Percentiles rank a stretch among this genome's conserved stretches.
phyloP scores from a whole-genome alignment of 2,888 invertebrate species.

The Luperina nickerlii region DNA sequence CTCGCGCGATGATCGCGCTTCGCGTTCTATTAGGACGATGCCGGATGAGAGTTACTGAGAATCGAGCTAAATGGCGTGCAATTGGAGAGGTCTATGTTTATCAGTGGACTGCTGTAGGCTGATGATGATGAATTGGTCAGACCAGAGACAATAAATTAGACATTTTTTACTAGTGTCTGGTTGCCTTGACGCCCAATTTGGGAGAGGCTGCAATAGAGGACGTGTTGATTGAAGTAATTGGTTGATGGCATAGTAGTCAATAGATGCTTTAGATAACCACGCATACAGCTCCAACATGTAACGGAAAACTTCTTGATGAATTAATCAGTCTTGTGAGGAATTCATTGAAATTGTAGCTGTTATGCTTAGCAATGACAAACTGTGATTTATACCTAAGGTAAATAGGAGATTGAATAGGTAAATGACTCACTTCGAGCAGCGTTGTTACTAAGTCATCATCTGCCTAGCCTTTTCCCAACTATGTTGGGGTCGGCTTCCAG shows the following conservation, averaged over 20 bases:
- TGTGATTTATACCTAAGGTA: background rate
- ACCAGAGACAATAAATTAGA: background rate
- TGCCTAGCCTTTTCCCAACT: too few species aligned
- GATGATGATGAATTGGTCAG: background rate
- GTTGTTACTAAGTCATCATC: background rate
- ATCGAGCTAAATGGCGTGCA: background rate
- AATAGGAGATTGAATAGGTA: background rate
- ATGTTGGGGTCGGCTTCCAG: too few species aligned
- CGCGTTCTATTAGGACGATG: too few species aligned
- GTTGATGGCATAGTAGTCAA: background rate
- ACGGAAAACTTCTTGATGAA: conserved; percentile 13
- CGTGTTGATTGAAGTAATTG: conserved; percentile 8
- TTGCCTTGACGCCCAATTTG: conserved; percentile 23
- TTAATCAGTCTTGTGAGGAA: background rate
- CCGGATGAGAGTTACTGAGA: background rate
- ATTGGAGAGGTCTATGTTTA: background rate
- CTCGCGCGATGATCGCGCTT: too few species aligned
- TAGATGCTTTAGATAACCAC: background rate
- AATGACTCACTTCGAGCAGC: background rate
- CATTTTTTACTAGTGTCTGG: background rate
- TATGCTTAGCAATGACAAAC: background rate
- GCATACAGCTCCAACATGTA: background rate
- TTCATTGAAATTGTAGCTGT: background rate
- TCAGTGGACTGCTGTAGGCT: background rate
- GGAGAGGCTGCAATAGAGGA: background rate